Base-by-base conservation (phyloP, 2,888 invertebrate species). In the Masnerella sp. region DNA sequence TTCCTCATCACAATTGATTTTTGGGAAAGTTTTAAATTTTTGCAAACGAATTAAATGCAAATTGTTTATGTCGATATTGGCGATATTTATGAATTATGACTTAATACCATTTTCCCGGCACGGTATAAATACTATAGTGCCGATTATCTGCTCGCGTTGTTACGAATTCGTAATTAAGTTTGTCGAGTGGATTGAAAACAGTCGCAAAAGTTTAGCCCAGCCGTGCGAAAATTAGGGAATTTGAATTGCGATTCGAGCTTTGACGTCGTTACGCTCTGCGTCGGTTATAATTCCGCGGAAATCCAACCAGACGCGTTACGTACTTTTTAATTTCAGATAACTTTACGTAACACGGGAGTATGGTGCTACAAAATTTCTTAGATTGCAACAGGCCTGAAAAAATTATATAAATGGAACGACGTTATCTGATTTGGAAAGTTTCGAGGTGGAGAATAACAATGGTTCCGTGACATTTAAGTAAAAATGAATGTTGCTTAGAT, bases 41-140 rank as follows among this genome's bases (percentile, higher is more conserved):
- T n/a, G n/a, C n/a, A n/a, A n/a, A n/a, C n/a, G n/a, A n/a, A n/a
- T n/a, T n/a, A n/a, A n/a, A n/a, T n/a, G 51, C 34, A 59, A 58
- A 59, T 68, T 51, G 42, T 59, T 59, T 28, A 59, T 20, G 8
- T n/a, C 11, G 17, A 28, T n/a, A 20, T 59, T 52, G 36, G 45
- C 52, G 30, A 38, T n/a, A 47, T 61, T 69, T 59, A 59, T 47
- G 32, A 36, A 11, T 51, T 40, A 47, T 40, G 45, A 14, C 38
- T 52, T 65, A 32, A 34, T 34, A 40, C 11, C 9, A 40, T 40
- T 54, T 38, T 28, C 28, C n/a, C 34, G 49, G 20, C 43, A n/a
- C n/a, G 25, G 58, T 17, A 20, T 40, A 34, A 58, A 43, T 32
- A 11, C 12, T 22, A 34, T 43, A 20, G 40, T 25, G 43, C 32